Percentiles rank a stretch among this genome's conserved stretches.
Evolutionary conservation across 1,140 invertebrate species (phyloP).

Genomic region (Brachionus paranguensis): DNA sequence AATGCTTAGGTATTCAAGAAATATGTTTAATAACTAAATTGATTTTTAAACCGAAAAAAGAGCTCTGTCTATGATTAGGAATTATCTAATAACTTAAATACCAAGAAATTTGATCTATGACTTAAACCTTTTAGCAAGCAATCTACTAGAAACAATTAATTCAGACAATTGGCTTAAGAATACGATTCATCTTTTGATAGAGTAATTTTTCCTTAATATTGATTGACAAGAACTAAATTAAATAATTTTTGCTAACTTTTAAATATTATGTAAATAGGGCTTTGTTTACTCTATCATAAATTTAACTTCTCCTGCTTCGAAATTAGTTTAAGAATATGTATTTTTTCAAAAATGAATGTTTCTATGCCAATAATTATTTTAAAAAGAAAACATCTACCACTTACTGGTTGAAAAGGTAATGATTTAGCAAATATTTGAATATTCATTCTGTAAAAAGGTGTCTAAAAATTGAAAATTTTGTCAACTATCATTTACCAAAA

Average conservation of each 20-base stretch:
- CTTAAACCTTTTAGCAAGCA: background rate
- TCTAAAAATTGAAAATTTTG: background rate
- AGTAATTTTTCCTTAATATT: background rate
- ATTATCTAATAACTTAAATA: background rate
- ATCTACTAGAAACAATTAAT: background rate
- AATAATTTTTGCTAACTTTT: background rate
- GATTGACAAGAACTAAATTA: background rate
- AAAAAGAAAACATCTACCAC: background rate
- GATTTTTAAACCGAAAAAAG: background rate
- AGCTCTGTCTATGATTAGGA: background rate
- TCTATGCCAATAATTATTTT: background rate
- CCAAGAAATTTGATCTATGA: background rate
- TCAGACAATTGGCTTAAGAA: background rate
- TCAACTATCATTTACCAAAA: background rate
- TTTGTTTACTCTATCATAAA: background rate
- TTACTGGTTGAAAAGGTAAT: background rate
- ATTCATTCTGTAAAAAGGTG: background rate
- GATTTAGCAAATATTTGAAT: background rate
- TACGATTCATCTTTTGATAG: background rate
- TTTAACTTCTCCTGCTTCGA: background rate
- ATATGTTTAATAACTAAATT: background rate
- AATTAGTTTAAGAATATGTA: background rate
- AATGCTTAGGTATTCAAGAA: background rate
- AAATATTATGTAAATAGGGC: background rate
- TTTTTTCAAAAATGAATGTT: background rate